phyloP scores from a whole-genome alignment of 2,113 vertebrate species.

The Panurus biarmicus region DNA sequence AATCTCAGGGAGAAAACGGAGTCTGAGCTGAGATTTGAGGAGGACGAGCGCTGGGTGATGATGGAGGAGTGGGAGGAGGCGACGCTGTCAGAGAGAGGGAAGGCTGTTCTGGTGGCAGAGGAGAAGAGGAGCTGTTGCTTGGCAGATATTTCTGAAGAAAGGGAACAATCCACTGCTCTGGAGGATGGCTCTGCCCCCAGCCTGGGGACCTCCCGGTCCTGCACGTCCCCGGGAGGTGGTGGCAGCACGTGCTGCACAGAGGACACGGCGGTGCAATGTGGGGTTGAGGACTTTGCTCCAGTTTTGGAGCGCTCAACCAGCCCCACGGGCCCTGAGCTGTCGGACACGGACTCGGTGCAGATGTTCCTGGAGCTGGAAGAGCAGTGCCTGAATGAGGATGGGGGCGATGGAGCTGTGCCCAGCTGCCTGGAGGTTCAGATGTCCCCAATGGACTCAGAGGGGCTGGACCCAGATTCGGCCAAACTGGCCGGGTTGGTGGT shows the following conservation, averaged over 20 bases:
- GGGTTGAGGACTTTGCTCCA: slow-evolving; percentile 3
- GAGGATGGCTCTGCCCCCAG: not conserved
- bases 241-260: not conserved
- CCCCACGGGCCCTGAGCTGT: slow-evolving; percentile 29
- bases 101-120: slow-evolving; percentile 64
- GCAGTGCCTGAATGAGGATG: slow-evolving; percentile 79
- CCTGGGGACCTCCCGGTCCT: not conserved
- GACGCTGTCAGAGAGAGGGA: slow-evolving; percentile 76
- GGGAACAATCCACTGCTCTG: not conserved
- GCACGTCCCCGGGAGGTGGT: not conserved
- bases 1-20: slow-evolving; percentile 86
- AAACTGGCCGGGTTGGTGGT: not conserved
- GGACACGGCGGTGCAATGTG: not conserved
- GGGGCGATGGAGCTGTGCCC: not conserved
- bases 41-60: slow-evolving; percentile 89
- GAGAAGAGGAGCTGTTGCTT: slow-evolving; percentile 61
- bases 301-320: not conserved
- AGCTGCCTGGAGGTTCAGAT: slow-evolving; percentile 38
- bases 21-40: slow-evolving; percentile 94
- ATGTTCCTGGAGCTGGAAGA: slow-evolving; percentile 92
- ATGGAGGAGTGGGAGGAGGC: slow-evolving; percentile 80
- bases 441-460: not conserved
- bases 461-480: slow-evolving; percentile 5
- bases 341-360: slow-evolving; percentile 87
- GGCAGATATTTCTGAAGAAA: slow-evolving; percentile 66